Conservation (phyloP, 2,888 invertebrate species). For the Harmothoe impar region DNA sequence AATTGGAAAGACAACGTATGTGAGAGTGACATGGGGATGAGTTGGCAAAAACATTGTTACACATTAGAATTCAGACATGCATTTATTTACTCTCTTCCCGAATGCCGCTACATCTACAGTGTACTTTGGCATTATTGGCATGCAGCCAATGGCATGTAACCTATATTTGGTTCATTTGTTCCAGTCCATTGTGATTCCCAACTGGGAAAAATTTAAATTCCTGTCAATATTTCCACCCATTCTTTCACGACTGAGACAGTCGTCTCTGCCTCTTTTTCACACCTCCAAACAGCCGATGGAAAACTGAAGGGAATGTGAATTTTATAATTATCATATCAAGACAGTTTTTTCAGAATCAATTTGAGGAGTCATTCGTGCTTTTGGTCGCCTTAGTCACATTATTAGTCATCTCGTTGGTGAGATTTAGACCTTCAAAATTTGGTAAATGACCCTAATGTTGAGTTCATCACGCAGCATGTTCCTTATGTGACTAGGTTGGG, state of each 20-base stretch:
- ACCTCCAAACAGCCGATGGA: background rate
- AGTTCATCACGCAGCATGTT: background rate
- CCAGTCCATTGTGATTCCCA: no score
- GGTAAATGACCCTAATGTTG: constrained; percentile 1
- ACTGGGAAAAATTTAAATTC: background rate
- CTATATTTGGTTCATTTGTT: constrained; percentile 11
- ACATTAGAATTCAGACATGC: no score
- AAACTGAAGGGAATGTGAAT: constrained; percentile 33
- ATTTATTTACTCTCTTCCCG: no score
- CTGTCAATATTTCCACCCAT: constrained; percentile 15
- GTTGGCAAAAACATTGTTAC: no score
- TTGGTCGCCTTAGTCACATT: constrained; percentile 28
- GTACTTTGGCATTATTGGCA: no score
- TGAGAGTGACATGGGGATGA: no score
- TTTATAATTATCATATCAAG: constrained; percentile 37
- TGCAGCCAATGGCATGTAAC: no score
- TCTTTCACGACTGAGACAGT: background rate
- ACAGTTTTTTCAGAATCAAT: background rate
- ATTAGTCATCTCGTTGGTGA: constrained; percentile 26
- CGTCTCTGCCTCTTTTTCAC: background rate
- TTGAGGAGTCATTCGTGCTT: constrained; percentile 24
- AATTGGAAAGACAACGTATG: no score
- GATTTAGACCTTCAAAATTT: background rate
- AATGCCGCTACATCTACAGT: no score
- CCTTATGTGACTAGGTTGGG: background rate